phyloP scores from a whole-genome alignment of 2,797 vertebrate species.

The Scarus forsteni region DNA sequence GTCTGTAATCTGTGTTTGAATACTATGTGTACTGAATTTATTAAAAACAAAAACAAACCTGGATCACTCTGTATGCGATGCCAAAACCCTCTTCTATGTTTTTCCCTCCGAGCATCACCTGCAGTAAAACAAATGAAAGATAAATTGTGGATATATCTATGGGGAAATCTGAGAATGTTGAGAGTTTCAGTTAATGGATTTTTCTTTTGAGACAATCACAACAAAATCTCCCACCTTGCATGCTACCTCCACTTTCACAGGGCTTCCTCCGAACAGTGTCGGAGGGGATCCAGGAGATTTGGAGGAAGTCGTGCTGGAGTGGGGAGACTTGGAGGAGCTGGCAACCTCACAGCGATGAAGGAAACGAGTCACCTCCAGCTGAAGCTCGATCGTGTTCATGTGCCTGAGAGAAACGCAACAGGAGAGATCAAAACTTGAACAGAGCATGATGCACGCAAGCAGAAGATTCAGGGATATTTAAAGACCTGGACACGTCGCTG shows the following conservation, averaged over 20 bases:
- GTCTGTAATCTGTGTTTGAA: no score
- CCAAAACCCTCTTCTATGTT: constrained; percentile 98
- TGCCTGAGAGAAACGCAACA: constrained; percentile 81
- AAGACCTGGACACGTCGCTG: constrained; percentile 93
- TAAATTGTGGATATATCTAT: no score
- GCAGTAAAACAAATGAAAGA: constrained; percentile 21
- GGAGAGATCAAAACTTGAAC: background rate
- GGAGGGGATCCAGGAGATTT: constrained; percentile 79
- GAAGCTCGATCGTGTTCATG: constrained; percentile 96
- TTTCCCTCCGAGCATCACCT: constrained; percentile 98
- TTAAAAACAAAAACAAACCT: constrained; percentile 81
- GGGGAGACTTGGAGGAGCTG: constrained; percentile 75
- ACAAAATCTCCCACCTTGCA: constrained; percentile 88
- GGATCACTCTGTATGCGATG: constrained; percentile 96
- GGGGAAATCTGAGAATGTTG: no score
- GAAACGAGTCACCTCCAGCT: constrained; percentile 97
- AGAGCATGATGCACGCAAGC: background rate
- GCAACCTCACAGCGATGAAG: constrained; percentile 91
- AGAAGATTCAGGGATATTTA: background rate
- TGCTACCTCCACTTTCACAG: constrained; percentile 94
- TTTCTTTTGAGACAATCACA: background rate
- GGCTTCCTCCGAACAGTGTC: constrained; percentile 91
- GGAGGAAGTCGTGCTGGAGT: constrained; percentile 61
- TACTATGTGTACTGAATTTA: no score
- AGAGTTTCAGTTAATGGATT: no score